Evolutionary conservation across 1,140 invertebrate genomes (phyloP).

Genomic region (Orchesella cincta): DNA sequence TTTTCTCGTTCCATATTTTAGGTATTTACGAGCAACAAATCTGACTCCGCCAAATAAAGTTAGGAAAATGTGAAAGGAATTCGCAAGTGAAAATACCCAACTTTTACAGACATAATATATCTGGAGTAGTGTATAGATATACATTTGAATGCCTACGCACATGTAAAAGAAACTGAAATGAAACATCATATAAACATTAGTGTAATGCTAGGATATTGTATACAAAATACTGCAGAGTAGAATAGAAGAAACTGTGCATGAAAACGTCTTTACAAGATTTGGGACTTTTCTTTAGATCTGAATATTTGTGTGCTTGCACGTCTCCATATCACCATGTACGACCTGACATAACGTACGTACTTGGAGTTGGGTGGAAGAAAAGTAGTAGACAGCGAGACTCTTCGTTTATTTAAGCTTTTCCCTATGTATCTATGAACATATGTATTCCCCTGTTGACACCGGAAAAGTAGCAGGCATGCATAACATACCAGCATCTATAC

Average conservation of each 20-base stretch:
- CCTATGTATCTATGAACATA: too few species aligned
- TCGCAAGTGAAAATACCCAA: background rate
- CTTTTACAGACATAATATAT: background rate
- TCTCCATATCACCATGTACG: background rate
- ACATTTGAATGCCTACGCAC: background rate
- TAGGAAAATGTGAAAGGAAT: background rate
- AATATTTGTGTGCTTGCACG: background rate
- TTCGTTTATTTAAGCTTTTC: background rate
- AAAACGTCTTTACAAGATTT: background rate
- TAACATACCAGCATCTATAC: too few species aligned
- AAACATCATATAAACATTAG: too few species aligned
- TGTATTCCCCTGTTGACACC: background rate
- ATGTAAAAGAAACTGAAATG: background rate
- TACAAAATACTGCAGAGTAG: too few species aligned
- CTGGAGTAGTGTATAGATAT: background rate
- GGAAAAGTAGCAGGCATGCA: too few species aligned
- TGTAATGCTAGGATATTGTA: too few species aligned
- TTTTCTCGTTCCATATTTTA: background rate
- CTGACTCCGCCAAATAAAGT: background rate
- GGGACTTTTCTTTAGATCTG: background rate
- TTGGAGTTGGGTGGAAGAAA: background rate
- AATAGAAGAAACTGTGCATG: background rate
- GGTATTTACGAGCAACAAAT: background rate
- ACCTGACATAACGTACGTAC: background rate
- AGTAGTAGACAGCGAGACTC: background rate